phyloP scores from a whole-genome alignment of 2,797 vertebrate genomes.

The Acanthopagrus latus region DNA sequence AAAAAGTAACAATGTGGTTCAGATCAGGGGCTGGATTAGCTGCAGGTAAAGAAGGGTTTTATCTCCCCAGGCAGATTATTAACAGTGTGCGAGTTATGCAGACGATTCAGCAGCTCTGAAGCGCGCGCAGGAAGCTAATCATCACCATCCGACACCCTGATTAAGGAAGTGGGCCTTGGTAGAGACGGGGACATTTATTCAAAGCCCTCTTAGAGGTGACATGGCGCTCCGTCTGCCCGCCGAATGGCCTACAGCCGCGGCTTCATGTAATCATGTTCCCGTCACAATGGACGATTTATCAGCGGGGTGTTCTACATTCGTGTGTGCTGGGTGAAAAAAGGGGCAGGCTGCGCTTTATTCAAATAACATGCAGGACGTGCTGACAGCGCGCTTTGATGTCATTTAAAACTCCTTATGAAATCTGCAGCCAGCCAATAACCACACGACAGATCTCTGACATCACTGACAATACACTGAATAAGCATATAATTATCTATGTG shows the following conservation, averaged over 20 bases:
- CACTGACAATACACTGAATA: not conserved
- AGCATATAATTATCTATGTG: no score
- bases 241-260: constrained; percentile 74
- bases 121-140: constrained; percentile 78
- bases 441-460: constrained; percentile 3
- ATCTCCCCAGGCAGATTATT: constrained; percentile 78
- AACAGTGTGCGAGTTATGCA: constrained; percentile 64
- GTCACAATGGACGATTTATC: constrained; percentile 81
- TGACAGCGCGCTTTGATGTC: constrained; percentile 27
- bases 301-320: constrained; percentile 66
- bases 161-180: constrained; percentile 82
- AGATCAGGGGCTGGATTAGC: constrained; percentile 73
- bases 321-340: constrained; percentile 9
- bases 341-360: constrained; percentile 51
- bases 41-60: constrained; percentile 70
- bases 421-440: not conserved
- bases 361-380: constrained; percentile 40
- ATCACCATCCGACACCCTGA: constrained; percentile 78
- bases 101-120: constrained; percentile 46
- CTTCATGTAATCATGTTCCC: constrained; percentile 80
- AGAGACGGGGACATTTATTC: constrained; percentile 79
- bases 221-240: constrained; percentile 71
- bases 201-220: constrained; percentile 81
- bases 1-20: constrained; percentile 61
- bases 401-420: constrained; percentile 29